Base-by-base conservation (phyloP, 2,888 invertebrate genomes). In the Lissonota sp. region DNA sequence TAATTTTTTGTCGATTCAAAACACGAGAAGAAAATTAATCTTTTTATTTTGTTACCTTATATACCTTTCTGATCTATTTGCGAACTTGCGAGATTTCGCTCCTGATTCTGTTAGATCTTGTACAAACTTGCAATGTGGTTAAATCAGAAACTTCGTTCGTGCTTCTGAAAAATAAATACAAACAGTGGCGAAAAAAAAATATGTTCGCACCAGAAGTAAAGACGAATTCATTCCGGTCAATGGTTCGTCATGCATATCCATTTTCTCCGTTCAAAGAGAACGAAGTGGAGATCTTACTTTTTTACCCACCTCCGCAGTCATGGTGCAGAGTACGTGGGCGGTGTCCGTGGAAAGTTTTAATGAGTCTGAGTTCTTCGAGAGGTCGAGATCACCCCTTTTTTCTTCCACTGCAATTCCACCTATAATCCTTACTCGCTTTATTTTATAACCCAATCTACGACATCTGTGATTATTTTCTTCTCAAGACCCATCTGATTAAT, bases 271-370 rank as follows among this genome's bases (percentile, higher is more conserved):
- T 53, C 12, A 53, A 7, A 14, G 44, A 55, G 10, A 57, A 16
- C 14, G 37, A n/a, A 62, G 7, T 5, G 63, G 40, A n/a, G 51
- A 63, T 55, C 16, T 14, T 39, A 8, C 7, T 37, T 46, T 69
- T 46, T 57, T 10, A 46, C 8, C 49, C 16, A 6, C 5, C 37
- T 7, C 16, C 44, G 12, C 55, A 12, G 5, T 44, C 37, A 44
- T 14, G 14, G 39, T 53, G 53, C 6, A 49, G 37, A 44, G 14
- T 42, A 26, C 10, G 46, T 5, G 16, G 14, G 14, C 39, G 42
- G 62, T 42, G 53, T 60, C 37, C 55, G 8, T 6, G 42, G 10
- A 63, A 70, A 73, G 46, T 74, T 70, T 64, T 44, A 74, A 74
- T 44, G 69, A 74, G 57, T 64, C 55, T 12, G 40, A 57, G 49